A percentile compares a stretch with the other conserved stretches of the same genome.
phyloP scores from a whole-genome alignment of 2,797 vertebrate species.

The Pampus argenteus region DNA sequence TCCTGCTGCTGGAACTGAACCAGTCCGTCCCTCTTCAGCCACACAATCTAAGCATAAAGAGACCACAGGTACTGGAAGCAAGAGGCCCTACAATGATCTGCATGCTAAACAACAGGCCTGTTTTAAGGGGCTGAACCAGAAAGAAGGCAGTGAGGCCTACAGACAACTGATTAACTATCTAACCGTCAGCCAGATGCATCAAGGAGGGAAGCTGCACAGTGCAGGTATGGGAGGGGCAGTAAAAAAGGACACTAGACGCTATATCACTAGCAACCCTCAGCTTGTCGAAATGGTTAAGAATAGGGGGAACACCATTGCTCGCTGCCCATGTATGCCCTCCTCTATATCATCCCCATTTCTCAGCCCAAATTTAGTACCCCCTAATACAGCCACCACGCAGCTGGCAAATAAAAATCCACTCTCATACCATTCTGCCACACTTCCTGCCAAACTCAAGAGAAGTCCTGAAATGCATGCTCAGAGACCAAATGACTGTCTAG shows the following conservation, averaged over 20 bases:
- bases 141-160: constrained; percentile 84
- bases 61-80: constrained; percentile 89
- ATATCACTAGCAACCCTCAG: constrained; percentile 81
- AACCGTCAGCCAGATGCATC: constrained; percentile 86
- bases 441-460: constrained; percentile 85
- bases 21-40: constrained; percentile 87
- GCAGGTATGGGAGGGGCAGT: constrained; percentile 80
- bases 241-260: constrained; percentile 82
- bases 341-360: constrained; percentile 76
- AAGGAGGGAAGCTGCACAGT: constrained; percentile 83
- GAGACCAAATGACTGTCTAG: constrained; percentile 67
- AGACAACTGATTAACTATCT: constrained; percentile 85
- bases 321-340: constrained; percentile 82
- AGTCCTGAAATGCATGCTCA: constrained; percentile 79
- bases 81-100: constrained; percentile 81
- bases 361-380: constrained; percentile 66
- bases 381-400: constrained; percentile 59
- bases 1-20: constrained; percentile 85
- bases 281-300: constrained; percentile 83
- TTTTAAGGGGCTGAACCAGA: constrained; percentile 78
- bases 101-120: constrained; percentile 78
- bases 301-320: constrained; percentile 74
- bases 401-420: constrained; percentile 60
- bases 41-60: constrained; percentile 93
- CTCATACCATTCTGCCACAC: constrained; percentile 81